Percentiles rank a stretch among this genome's conserved stretches.
Evolutionary conservation across 2,888 invertebrate species (phyloP).

Genomic region (Drosophila bunnanda): DNA sequence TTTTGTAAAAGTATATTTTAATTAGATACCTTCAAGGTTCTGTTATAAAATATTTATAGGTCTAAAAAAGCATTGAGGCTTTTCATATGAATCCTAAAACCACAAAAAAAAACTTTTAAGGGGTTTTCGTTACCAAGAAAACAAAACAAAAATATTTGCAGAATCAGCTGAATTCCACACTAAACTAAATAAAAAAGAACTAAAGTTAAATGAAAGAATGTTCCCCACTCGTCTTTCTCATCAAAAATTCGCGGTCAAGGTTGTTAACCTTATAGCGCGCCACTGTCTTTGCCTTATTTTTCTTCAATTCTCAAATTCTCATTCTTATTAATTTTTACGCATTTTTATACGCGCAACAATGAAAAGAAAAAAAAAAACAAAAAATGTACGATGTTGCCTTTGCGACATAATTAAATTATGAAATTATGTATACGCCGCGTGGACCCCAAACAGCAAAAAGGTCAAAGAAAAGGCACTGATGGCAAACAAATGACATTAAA

Average conservation of each 20-base stretch:
- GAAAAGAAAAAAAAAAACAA: slow-evolving; percentile 12
- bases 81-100: background rate
- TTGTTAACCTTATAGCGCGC: slow-evolving; percentile 66
- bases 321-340: slow-evolving; percentile 45
- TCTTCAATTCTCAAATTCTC: slow-evolving; percentile 22
- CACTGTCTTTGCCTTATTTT: slow-evolving; percentile 28
- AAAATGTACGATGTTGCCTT: slow-evolving; percentile 25
- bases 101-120: background rate
- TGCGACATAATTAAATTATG: slow-evolving; percentile 51
- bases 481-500: slow-evolving; percentile 43
- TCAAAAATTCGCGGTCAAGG: slow-evolving; percentile 72
- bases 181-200: background rate
- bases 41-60: background rate
- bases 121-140: slow-evolving; percentile 18
- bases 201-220: slow-evolving; percentile 23
- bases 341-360: slow-evolving; percentile 47
- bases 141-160: slow-evolving; percentile 3
- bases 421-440: slow-evolving; percentile 63
- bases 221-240: slow-evolving; percentile 9
- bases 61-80: too few species aligned
- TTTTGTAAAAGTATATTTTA: background rate
- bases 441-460: slow-evolving; percentile 20
- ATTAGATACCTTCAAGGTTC: background rate
- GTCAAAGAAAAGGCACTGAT: slow-evolving; percentile 16
- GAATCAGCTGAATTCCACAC: slow-evolving; percentile 10